These are phyloP conservation scores for Globia sparganii DNA, from an alignment of 2,888 invertebrate species.

Conservation along the genomic window DNA sequence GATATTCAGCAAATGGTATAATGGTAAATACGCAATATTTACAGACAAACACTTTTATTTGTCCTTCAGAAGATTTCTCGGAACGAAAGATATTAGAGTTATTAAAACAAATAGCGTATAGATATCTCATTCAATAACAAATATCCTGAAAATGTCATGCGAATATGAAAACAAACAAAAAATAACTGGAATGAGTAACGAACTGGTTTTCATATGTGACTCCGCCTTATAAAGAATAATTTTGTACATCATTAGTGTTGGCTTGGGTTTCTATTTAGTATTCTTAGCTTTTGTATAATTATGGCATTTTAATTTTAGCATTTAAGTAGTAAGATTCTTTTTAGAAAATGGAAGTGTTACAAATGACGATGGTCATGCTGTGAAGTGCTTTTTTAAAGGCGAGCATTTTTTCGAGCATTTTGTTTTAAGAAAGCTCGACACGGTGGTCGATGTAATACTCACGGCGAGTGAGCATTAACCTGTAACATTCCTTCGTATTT, in stretches of 20 bases:
- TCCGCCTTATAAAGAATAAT: conserved; percentile 10
- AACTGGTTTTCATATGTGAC: background rate
- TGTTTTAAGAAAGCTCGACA: background rate
- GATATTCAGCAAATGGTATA: background rate
- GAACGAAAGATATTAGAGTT: background rate
- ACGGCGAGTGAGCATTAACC: background rate
- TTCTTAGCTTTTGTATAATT: background rate
- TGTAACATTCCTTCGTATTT: background rate
- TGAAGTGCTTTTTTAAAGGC: no score
- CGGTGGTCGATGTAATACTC: background rate
- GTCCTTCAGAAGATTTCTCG: background rate
- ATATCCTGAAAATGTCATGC: conserved; percentile 1
- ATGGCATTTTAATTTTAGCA: background rate
- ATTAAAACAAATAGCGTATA: conserved; percentile 6
- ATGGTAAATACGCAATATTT: conserved; percentile 1
- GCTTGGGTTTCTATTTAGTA: background rate
- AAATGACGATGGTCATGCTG: no score
- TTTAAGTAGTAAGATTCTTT: background rate
- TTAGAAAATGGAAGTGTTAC: background rate
- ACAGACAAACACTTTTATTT: background rate
- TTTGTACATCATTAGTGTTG: conserved; percentile 26
- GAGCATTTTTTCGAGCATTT: background rate
- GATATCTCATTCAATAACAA: background rate
- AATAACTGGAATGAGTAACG: conserved; percentile 10
- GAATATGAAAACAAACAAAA: background rate